phyloP scores from a whole-genome alignment of 2,888 invertebrate genomes.

The Drosophila percnosoma region DNA sequence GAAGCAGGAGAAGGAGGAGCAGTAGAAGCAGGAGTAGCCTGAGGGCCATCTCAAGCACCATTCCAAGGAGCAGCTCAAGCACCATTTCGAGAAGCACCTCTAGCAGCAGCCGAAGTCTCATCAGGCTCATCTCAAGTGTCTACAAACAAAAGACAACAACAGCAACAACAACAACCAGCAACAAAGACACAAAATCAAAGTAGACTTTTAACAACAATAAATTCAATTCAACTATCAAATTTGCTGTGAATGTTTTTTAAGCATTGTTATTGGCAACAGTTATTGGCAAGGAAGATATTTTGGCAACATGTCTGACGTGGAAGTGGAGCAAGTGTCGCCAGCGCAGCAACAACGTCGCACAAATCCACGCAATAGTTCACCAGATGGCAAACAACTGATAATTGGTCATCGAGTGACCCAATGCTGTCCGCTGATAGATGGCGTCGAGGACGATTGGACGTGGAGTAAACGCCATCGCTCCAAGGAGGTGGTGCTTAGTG shows the following conservation, averaged over 20 bases:
- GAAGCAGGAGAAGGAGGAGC: not conserved
- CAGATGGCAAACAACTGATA: not conserved
- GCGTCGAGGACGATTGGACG: conserved; percentile 89
- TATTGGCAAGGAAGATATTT: not conserved
- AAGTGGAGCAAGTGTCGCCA: conserved; percentile 42
- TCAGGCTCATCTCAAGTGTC: conserved; percentile 25
- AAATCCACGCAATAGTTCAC: not conserved
- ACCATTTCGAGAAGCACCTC: conserved; percentile 4
- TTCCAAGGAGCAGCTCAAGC: not conserved
- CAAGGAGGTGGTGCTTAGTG: conserved; percentile 87
- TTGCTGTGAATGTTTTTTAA: conserved; percentile 27
- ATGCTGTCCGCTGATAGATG: conserved; percentile 82
- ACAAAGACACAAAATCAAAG: conserved; percentile 18
- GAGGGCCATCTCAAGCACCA: not conserved
- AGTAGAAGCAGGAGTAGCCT: not conserved
- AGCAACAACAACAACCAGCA: not conserved
- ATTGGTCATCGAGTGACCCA: not conserved
- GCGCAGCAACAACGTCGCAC: conserved; percentile 39
- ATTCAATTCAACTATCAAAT: conserved; percentile 34
- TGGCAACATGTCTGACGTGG: conserved; percentile 61
- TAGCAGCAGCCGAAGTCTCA: not conserved
- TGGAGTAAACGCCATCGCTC: conserved; percentile 88
- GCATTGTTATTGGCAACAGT: not conserved
- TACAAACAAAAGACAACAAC: not conserved
- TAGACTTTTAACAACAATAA: conserved; percentile 12